phyloP scores from a whole-genome alignment of 2,888 invertebrate species.

The Lacanobia wlatinum region DNA sequence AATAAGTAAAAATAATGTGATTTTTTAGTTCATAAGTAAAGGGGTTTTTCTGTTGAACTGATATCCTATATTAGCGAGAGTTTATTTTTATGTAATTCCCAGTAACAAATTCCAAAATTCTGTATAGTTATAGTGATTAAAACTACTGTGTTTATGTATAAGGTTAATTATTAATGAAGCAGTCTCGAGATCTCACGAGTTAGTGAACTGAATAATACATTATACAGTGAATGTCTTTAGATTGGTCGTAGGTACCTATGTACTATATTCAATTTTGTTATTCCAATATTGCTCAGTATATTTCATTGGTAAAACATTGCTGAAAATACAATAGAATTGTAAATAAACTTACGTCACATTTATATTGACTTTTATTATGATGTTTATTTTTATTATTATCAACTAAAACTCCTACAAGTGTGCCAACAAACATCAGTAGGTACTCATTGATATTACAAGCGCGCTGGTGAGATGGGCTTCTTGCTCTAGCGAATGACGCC shows the following conservation, averaged over 20 bases:
- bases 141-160: slow-evolving; percentile 40
- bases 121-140: slow-evolving; percentile 34
- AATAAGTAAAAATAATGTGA: slow-evolving; percentile 76
- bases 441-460: background rate
- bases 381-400: background rate
- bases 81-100: slow-evolving; percentile 62
- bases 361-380: slow-evolving; percentile 47
- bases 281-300: slow-evolving; percentile 48
- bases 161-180: slow-evolving; percentile 32
- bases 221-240: slow-evolving; percentile 36
- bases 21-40: slow-evolving; percentile 73
- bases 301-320: slow-evolving; percentile 38
- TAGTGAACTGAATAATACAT: slow-evolving; percentile 42
- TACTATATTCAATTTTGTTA: slow-evolving; percentile 39
- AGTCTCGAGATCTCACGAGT: slow-evolving; percentile 57
- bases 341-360: slow-evolving; percentile 63
- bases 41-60: slow-evolving; percentile 55
- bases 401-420: background rate
- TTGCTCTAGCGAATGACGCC: background rate
- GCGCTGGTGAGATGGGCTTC: background rate
- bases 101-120: slow-evolving; percentile 51
- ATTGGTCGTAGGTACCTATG: slow-evolving; percentile 24
- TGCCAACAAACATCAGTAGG: background rate
- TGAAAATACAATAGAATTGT: slow-evolving; percentile 55
- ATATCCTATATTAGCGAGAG: slow-evolving; percentile 40